phyloP scores from a whole-genome alignment of 2,797 vertebrate genomes.

The Rhabdophis nuchalis region DNA sequence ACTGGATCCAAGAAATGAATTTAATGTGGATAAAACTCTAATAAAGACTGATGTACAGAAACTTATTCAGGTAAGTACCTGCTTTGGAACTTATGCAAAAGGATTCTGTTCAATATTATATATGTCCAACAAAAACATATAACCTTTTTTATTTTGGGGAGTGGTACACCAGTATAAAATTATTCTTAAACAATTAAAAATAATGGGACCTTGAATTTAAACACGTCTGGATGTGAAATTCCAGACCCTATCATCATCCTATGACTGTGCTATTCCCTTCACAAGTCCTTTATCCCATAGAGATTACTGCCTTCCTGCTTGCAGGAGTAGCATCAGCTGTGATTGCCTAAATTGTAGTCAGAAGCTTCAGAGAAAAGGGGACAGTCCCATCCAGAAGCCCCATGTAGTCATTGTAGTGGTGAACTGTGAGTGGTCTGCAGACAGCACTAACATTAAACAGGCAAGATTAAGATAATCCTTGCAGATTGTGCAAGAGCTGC shows the following conservation, averaged over 20 bases:
- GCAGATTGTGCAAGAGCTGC: not conserved
- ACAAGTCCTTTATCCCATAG: not conserved
- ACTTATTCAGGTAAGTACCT: constrained; percentile 78
- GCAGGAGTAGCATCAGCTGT: not conserved
- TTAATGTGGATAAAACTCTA: constrained; percentile 75
- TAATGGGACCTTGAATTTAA: not conserved
- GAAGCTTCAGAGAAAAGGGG: not conserved
- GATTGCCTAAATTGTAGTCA: not conserved
- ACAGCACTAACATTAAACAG: not conserved
- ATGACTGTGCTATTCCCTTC: not conserved
- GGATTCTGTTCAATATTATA: not conserved
- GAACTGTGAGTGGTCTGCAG: not conserved
- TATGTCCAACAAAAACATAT: not conserved
- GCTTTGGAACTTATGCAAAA: not conserved
- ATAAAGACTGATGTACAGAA: constrained; percentile 77
- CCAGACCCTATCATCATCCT: not conserved
- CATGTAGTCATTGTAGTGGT: not conserved
- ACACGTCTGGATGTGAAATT: not conserved
- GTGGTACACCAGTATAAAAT: not conserved
- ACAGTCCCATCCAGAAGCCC: not conserved
- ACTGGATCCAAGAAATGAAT: constrained; percentile 82
- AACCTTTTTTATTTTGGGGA: not conserved
- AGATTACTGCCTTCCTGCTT: not conserved
- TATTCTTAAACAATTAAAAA: not conserved
- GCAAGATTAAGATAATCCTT: not conserved